These are phyloP conservation scores for Marmota monax DNA, from an alignment of 2,113 vertebrate species.

Conservation along the genomic window DNA sequence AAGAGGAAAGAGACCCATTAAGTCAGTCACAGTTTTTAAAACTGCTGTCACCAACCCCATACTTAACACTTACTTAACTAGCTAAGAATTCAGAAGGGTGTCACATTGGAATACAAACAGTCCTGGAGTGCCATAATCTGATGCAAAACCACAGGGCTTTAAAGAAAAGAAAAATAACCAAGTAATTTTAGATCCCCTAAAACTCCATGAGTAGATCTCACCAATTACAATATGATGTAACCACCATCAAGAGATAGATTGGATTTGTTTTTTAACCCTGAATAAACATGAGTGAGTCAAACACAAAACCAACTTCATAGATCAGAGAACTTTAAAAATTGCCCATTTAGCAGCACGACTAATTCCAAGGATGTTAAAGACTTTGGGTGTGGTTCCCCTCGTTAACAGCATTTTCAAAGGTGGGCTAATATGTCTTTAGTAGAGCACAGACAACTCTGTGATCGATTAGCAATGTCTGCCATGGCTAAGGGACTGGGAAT, in stretches of 20 bases:
- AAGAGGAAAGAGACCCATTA: slow-evolving; percentile 75
- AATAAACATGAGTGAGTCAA: slow-evolving; percentile 67
- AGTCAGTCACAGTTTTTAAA: slow-evolving; percentile 83
- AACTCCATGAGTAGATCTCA: slow-evolving; percentile 81
- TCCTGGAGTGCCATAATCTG: slow-evolving; percentile 83
- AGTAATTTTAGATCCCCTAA: slow-evolving; percentile 87
- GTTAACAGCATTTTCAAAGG: neutral
- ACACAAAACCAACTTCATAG: neutral
- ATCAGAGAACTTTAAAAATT: slow-evolving; percentile 48
- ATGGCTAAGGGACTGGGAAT: neutral
- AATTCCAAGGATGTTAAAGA: neutral
- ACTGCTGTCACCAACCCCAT: slow-evolving; percentile 75
- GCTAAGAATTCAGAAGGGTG: slow-evolving; percentile 85
- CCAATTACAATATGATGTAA: slow-evolving; percentile 90
- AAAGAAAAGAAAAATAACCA: slow-evolving; percentile 88
- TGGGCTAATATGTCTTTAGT: neutral
- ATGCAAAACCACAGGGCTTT: slow-evolving; percentile 90
- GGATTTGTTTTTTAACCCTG: slow-evolving; percentile 59
- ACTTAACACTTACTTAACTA: slow-evolving; percentile 87
- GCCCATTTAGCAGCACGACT: neutral
- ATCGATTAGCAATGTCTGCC: slow-evolving; percentile 22
- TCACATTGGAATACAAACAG: slow-evolving; percentile 84
- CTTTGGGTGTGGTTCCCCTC: neutral
- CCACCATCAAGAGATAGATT: slow-evolving; percentile 83
- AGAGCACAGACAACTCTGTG: neutral